A percentile compares a stretch with the other conserved stretches of the same genome.
Evolutionary conservation across 2,797 vertebrate species (phyloP).

Genomic region (Tragopan temminckii): DNA sequence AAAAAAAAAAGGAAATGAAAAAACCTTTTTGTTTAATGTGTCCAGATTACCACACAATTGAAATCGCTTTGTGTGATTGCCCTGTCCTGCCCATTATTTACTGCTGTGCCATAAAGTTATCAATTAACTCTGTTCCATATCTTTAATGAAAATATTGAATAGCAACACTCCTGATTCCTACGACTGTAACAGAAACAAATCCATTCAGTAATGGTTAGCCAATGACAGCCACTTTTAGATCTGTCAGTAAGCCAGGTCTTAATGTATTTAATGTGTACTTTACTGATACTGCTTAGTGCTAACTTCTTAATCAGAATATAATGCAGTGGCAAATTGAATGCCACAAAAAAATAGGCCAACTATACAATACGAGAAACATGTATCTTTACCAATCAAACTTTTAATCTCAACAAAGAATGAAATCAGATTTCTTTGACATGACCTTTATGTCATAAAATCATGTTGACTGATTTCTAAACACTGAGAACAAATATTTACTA

Average conservation of each 20-base stretch:
- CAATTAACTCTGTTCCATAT: slow-evolving; percentile 13
- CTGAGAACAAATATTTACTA: slow-evolving; percentile 45
- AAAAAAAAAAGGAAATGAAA: background rate
- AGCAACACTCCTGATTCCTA: slow-evolving; percentile 44
- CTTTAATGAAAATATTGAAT: slow-evolving; percentile 60
- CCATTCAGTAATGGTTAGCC: slow-evolving; percentile 29
- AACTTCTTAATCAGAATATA: slow-evolving; percentile 66
- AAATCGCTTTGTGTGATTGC: slow-evolving; percentile 28
- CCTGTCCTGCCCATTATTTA: slow-evolving; percentile 8
- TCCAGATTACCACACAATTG: slow-evolving; percentile 34
- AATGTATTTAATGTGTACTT: slow-evolving; percentile 69
- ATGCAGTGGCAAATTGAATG: slow-evolving; percentile 18
- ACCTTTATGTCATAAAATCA: slow-evolving; percentile 49
- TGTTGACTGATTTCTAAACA: slow-evolving; percentile 32
- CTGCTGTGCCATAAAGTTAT: background rate
- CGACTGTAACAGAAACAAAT: slow-evolving; percentile 43
- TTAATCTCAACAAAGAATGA: slow-evolving; percentile 38
- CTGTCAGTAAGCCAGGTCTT: slow-evolving; percentile 64
- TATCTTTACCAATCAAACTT: slow-evolving; percentile 48
- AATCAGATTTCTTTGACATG: slow-evolving; percentile 29
- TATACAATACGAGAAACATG: background rate
- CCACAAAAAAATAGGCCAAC: slow-evolving; percentile 32
- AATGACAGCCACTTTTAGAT: slow-evolving; percentile 40
- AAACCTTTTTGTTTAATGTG: background rate
- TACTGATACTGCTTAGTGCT: slow-evolving; percentile 53